A percentile compares a stretch with the other conserved stretches of the same genome.
phyloP scores from a whole-genome alignment of 2,888 invertebrate genomes.

The Cotesia congregata region DNA sequence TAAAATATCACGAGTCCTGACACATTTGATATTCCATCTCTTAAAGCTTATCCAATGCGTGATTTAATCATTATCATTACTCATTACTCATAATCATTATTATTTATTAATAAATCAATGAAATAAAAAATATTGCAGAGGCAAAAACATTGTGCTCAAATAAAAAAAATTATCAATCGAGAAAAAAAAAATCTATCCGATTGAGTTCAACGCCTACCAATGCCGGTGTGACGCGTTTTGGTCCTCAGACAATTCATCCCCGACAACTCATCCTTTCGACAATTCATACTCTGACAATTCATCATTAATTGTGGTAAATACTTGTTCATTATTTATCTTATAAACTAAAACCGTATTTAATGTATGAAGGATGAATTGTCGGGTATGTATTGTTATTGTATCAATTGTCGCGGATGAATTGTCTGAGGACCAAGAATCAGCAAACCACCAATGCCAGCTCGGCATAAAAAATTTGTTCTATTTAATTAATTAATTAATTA shows the following conservation, averaged over 20 bases:
- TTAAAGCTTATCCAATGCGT: slow-evolving; percentile 8
- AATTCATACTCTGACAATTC: too few relatives aligned
- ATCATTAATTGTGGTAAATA: too few relatives aligned
- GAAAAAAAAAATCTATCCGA: background rate
- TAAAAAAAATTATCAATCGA: background rate
- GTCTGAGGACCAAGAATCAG: too few relatives aligned
- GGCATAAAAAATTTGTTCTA: background rate
- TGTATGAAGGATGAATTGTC: too few relatives aligned
- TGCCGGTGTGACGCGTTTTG: too few relatives aligned
- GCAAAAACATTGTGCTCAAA: slow-evolving; percentile 6
- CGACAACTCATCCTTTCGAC: too few relatives aligned
- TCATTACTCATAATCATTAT: background rate
- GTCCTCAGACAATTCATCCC: too few relatives aligned
- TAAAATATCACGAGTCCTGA: slow-evolving; percentile 9
- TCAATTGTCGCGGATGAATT: too few relatives aligned
- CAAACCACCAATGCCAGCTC: background rate
- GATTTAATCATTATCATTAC: slow-evolving; percentile 1
- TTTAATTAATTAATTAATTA: background rate
- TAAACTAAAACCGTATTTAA: too few relatives aligned
- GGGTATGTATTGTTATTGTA: too few relatives aligned
- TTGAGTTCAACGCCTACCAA: background rate
- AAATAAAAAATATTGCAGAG: slow-evolving; percentile 10
- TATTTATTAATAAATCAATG: background rate
- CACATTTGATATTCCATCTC: slow-evolving; percentile 4
- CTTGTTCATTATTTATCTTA: too few relatives aligned